Percentiles rank a stretch among this genome's conserved stretches.
Conservation (phyloP, 2,113 vertebrate species). For the Bubalus kerabau region DNA sequence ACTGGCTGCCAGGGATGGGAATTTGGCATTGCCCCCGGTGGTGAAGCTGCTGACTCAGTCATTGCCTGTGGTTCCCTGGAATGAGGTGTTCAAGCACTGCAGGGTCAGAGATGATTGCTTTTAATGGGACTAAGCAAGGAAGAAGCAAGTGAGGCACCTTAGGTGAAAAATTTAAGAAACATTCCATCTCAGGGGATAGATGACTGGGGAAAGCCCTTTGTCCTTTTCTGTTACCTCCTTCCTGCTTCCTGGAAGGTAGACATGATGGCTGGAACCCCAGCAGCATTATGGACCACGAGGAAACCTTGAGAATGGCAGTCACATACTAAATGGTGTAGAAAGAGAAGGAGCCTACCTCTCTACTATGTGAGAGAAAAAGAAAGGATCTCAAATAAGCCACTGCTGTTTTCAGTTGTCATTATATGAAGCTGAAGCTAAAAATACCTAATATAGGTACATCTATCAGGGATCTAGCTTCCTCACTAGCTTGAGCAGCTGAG, state of each 20-base stretch:
- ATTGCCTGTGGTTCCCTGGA: not conserved
- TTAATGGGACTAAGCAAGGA: not conserved
- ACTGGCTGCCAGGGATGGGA: not conserved
- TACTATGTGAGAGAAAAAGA: not conserved
- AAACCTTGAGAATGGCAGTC: not conserved
- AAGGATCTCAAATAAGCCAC: not conserved
- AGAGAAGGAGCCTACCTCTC: not conserved
- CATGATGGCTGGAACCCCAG: not conserved
- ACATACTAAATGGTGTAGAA: not conserved
- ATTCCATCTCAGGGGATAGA: not conserved
- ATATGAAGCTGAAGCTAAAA: not conserved
- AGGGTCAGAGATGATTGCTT: not conserved
- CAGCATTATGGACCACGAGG: not conserved
- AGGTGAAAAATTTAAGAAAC: not conserved
- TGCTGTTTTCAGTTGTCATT: not conserved
- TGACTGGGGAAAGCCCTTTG: not conserved
- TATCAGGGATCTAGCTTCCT: not conserved
- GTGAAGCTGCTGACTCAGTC: not conserved
- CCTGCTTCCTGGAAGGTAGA: not conserved
- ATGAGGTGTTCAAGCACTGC: too few relatives aligned
- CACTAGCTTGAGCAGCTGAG: not conserved
- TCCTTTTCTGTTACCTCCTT: not conserved
- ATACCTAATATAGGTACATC: not conserved
- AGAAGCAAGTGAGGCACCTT: not conserved
- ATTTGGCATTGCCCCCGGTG: not conserved